phyloP scores from a whole-genome alignment of 1,140 invertebrate genomes.

The Heliothis virescens region DNA sequence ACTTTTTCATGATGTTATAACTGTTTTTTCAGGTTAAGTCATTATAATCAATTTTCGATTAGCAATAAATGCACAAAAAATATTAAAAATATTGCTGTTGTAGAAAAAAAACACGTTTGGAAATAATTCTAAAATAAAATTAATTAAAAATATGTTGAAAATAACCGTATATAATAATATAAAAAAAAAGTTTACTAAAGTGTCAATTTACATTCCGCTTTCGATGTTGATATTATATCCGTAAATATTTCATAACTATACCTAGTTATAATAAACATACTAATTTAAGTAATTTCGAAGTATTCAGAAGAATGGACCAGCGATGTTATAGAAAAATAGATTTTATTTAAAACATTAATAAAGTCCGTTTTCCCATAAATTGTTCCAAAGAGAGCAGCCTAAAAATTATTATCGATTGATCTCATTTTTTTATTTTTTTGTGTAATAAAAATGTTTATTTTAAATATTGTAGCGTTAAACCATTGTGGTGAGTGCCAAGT shows the following conservation, averaged over 20 bases:
- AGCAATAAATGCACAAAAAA: constrained; percentile 28
- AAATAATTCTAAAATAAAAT: neutral
- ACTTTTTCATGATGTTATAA: neutral
- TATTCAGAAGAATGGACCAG: constrained; percentile 58
- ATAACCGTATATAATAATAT: constrained; percentile 10
- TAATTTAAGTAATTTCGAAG: constrained; percentile 50
- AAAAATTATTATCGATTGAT: constrained; percentile 84
- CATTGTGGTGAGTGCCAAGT: constrained; percentile 69
- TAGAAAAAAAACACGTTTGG: constrained; percentile 20
- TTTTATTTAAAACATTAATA: constrained; percentile 54
- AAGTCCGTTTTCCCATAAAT: constrained; percentile 74
- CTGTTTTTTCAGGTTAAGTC: neutral
- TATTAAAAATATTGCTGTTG: neutral
- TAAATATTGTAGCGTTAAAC: constrained; percentile 63
- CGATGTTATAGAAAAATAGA: constrained; percentile 61
- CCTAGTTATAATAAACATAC: constrained; percentile 40
- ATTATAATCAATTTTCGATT: neutral
- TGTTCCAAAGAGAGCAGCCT: constrained; percentile 85
- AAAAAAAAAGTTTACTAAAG: constrained; percentile 37
- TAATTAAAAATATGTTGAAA: constrained; percentile 2
- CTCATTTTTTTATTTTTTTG: constrained; percentile 83
- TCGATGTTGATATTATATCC: constrained; percentile 61
- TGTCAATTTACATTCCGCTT: constrained; percentile 75
- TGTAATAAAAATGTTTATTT: constrained; percentile 81
- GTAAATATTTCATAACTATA: constrained; percentile 32